Conservation (phyloP, 64 coral and sea anemone genomes). For the Montipora efflorescens region DNA sequence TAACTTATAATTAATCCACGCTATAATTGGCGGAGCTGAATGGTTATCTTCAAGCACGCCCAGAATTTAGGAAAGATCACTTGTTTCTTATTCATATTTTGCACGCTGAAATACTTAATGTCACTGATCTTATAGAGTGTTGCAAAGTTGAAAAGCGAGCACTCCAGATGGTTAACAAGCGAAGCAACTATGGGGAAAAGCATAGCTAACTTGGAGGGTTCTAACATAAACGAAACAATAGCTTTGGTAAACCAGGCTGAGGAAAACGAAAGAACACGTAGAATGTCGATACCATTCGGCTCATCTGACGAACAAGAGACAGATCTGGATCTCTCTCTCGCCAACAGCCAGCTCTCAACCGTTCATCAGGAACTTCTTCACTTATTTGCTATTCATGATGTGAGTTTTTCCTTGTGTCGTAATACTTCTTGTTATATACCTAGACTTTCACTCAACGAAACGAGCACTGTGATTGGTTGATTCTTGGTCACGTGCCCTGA, state of each 20-base stretch:
- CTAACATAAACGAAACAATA: constrained; percentile 20
- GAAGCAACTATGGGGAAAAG: neutral
- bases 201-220: constrained; percentile 15
- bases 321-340: constrained; percentile 58
- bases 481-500: too few relatives aligned
- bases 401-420: constrained; percentile 5
- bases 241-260: constrained; percentile 74
- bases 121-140: neutral
- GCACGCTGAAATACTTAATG: too few relatives aligned
- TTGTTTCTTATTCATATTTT: too few relatives aligned
- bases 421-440: too few relatives aligned
- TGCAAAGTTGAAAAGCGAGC: constrained; percentile 27
- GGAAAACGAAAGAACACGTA: constrained; percentile 65
- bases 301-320: constrained; percentile 58
- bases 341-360: constrained; percentile 61
- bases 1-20: too few relatives aligned
- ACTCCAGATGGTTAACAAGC: neutral
- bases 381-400: constrained; percentile 96
- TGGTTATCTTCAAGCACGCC: too few relatives aligned
- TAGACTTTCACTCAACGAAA: too few relatives aligned
- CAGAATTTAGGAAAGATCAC: too few relatives aligned
- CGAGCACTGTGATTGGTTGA: too few relatives aligned
- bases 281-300: constrained; percentile 79
- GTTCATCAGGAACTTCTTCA: constrained; percentile 93
- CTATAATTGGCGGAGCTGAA: too few relatives aligned